phyloP scores from a whole-genome alignment of 2,797 vertebrate genomes.

The Rhinophrynus dorsalis region DNA sequence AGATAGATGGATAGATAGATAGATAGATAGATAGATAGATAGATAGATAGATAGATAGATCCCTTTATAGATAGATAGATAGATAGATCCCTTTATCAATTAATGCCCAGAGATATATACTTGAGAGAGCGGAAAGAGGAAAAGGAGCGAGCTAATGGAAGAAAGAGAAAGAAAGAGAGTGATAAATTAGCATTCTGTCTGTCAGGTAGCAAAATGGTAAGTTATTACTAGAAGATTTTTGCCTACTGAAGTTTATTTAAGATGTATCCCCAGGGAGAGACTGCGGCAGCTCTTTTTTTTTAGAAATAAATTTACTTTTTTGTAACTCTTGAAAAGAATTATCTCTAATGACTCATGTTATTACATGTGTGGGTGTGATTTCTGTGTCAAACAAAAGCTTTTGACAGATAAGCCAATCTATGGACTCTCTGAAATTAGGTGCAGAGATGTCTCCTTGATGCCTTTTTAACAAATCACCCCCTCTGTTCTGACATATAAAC shows the following conservation, averaged over 20 bases:
- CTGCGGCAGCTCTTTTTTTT: slow-evolving; percentile 18
- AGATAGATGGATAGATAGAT: too few relatives aligned
- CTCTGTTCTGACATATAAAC: background rate
- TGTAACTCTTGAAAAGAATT: slow-evolving; percentile 39
- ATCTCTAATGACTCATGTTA: slow-evolving; percentile 46
- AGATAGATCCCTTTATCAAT: too few relatives aligned
- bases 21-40: too few relatives aligned
- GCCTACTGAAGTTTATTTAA: slow-evolving; percentile 26
- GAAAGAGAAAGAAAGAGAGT: background rate
- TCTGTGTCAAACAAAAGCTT: slow-evolving; percentile 43
- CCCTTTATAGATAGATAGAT: too few relatives aligned
- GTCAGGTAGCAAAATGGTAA: background rate
- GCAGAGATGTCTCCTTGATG: slow-evolving; percentile 4
- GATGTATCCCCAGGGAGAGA: slow-evolving; percentile 18
- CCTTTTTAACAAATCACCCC: background rate
- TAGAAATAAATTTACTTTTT: slow-evolving; percentile 39
- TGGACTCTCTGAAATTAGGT: background rate
- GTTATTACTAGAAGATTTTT: slow-evolving; percentile 12
- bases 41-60: too few relatives aligned
- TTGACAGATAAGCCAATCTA: slow-evolving; percentile 26
- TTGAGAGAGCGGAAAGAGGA: background rate
- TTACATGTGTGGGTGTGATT: slow-evolving; percentile 45
- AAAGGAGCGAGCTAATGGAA: background rate
- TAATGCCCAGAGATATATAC: too few relatives aligned
- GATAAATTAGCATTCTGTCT: background rate